Conservation (phyloP, 1,140 invertebrate species). For the Calephelis nemesis region DNA sequence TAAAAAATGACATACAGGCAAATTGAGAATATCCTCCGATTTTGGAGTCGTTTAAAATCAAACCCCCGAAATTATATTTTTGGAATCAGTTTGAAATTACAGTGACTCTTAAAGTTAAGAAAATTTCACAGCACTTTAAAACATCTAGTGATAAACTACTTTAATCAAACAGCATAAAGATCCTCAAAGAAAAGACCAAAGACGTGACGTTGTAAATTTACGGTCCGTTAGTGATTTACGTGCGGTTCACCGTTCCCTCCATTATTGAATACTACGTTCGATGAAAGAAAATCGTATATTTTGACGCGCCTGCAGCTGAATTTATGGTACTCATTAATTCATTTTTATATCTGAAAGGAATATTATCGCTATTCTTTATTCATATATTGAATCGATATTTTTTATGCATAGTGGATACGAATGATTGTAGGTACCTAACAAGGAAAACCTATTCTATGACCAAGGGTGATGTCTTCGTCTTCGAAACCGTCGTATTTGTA, state of each 20-base stretch:
- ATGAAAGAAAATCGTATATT: slow-evolving; percentile 72
- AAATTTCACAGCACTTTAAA: not conserved
- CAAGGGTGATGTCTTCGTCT: too few species aligned
- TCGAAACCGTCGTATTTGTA: too few species aligned
- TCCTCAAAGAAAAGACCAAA: slow-evolving; percentile 22
- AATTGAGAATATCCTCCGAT: too few species aligned
- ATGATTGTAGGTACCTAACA: too few species aligned
- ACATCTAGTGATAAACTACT: not conserved
- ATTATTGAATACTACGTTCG: slow-evolving; percentile 68
- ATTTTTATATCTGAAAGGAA: slow-evolving; percentile 62
- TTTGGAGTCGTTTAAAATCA: not conserved
- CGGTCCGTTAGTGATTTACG: slow-evolving; percentile 62
- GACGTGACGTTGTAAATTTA: slow-evolving; percentile 42
- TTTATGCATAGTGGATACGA: too few species aligned
- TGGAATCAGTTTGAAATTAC: not conserved
- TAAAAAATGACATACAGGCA: too few species aligned
- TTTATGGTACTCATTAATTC: slow-evolving; percentile 64
- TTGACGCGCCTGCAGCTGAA: slow-evolving; percentile 55
- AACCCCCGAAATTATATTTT: not conserved
- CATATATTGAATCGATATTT: too few species aligned
- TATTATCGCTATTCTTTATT: slow-evolving; percentile 30
- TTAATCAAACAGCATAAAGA: slow-evolving; percentile 3
- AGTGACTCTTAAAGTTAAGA: too few species aligned
- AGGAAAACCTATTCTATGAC: too few species aligned
- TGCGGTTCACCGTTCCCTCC: slow-evolving; percentile 45